Evolutionary conservation across 2,888 invertebrate species (phyloP).

Genomic region (Phyllotreta cruciferae): DNA sequence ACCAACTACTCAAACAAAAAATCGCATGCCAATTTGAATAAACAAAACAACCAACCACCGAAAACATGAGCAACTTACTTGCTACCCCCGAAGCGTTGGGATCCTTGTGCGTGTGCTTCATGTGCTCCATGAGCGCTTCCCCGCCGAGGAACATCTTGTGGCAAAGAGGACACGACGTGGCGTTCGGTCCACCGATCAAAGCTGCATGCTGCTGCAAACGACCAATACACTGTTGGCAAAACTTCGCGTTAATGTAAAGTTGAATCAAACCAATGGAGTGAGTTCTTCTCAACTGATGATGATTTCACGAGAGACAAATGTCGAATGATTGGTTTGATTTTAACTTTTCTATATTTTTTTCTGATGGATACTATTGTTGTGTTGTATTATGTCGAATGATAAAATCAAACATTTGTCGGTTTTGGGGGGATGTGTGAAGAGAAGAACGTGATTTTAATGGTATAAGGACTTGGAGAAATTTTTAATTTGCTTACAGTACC

Average conservation of each 20-base stretch:
- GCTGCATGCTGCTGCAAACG: conserved; percentile 96
- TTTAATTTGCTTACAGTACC: conserved; percentile 14
- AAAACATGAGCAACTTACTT: conserved; percentile 72
- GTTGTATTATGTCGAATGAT: conserved; percentile 4
- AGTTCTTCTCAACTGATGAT: conserved; percentile 32
- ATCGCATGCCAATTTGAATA: conserved; percentile 21
- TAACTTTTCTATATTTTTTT: conserved; percentile 37
- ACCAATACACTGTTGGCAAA: conserved; percentile 87
- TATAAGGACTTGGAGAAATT: background rate
- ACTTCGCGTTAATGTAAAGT: conserved; percentile 53
- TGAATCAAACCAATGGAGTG: conserved; percentile 54
- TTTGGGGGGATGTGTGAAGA: background rate
- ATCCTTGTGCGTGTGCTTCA: conserved; percentile 95
- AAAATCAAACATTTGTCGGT: conserved; percentile 17
- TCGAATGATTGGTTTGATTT: conserved; percentile 45
- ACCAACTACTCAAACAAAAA: conserved; percentile 18
- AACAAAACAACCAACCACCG: conserved; percentile 25
- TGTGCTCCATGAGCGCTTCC: conserved; percentile 93
- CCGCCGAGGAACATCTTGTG: conserved; percentile 94
- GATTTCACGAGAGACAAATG: conserved; percentile 28
- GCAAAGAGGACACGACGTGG: conserved; percentile 91
- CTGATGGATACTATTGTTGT: conserved; percentile 4
- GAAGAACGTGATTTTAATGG: conserved; percentile 5
- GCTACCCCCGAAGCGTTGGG: conserved; percentile 88
- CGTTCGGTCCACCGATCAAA: conserved; percentile 89